Base-by-base conservation (phyloP, 2,113 vertebrate genomes). In the Thryonomys swinderianus region DNA sequence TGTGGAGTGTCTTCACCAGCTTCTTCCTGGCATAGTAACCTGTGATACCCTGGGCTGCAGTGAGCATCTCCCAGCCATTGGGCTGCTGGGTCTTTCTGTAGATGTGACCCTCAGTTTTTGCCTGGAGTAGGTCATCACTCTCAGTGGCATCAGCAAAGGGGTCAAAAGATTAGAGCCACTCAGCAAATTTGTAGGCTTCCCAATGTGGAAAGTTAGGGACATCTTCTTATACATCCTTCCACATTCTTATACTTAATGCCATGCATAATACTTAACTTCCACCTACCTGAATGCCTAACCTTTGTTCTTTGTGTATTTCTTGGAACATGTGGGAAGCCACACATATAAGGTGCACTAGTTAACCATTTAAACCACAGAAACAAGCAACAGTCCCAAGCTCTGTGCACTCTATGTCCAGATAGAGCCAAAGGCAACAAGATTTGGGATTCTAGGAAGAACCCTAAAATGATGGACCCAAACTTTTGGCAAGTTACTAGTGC, bases 111-210 rank as follows among this genome's bases (percentile, higher is more conserved):
- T 99, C 99, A 91, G 99, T 99, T 99, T 99, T 99, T 37, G 99
- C 98, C 93, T 99, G 99, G 99, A 99, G 99, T 98, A 99, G 98
- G 98, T 99, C 98, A 98, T 99, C 99, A 18, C 99, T 99, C 99
- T 99, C 99, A 98, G 99, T 99, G 98, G 99, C 99, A 99, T 99
- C 99, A 99, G 99, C 99, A 99, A 99, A 99, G 98, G 99, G 99
- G 98, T 99, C 99, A 25, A 61, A 61, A 21, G 59, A 61, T 25
- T 25, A 21, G 10, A 57, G 53, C 78, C 25, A 51, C 9, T 67
- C 59, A 74, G 42, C 16, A 88, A 78, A 88, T 51, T 45, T 55
- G 59, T n/a, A 84, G 59, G 23, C 91, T 7, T 86, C 86, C 42
- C 30, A 81, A 64, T 7, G 82, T 37, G 71, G 1, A 1, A 81